A percentile compares a stretch with the other conserved stretches of the same genome.
Evolutionary conservation across 2,113 vertebrate genomes (phyloP).

Genomic region (Hyla sarda): DNA sequence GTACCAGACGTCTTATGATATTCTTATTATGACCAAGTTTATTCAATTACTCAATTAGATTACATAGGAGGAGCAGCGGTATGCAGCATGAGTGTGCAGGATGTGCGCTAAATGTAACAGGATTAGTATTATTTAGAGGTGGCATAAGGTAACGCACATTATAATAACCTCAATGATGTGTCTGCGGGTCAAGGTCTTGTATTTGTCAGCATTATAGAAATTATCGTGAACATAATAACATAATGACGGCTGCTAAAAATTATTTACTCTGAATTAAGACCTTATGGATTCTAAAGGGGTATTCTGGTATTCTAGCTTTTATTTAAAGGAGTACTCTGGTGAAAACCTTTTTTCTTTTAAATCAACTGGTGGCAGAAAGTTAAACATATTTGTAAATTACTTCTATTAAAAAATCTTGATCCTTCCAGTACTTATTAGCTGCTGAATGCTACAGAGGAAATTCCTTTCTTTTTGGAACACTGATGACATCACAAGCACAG

Average conservation of each 20-base stretch:
- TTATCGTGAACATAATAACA: background rate
- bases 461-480: no score
- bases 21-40: background rate
- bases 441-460: no score
- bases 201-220: background rate
- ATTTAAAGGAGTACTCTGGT: no score
- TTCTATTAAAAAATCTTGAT: no score
- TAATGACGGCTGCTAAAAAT: background rate
- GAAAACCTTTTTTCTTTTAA: no score
- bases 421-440: no score
- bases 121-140: background rate
- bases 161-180: constrained; percentile 2
- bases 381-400: no score
- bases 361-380: no score
- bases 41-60: background rate
- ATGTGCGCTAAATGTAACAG: background rate
- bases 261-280: background rate
- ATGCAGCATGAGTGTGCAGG: background rate
- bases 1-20: background rate
- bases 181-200: background rate
- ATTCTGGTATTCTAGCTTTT: no score
- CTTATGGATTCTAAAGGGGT: no score
- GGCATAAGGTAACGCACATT: background rate
- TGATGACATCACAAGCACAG: no score
- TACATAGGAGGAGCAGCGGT: background rate